These are phyloP conservation scores for Neosilurus mollespiculum DNA, from an alignment of 2,797 vertebrate species.

Conservation along the genomic window DNA sequence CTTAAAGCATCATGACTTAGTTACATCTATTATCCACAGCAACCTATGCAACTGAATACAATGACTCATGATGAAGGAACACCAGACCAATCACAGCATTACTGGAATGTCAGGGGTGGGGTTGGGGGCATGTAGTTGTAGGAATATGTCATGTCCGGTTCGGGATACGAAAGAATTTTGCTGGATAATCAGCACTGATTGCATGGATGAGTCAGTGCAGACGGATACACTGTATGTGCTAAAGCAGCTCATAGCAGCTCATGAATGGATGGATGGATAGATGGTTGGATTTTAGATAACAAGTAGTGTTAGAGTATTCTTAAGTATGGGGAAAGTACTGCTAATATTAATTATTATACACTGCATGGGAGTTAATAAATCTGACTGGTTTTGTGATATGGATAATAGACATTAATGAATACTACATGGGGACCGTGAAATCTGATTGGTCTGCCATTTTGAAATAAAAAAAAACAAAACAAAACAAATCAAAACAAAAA, in stretches of 20 bases:
- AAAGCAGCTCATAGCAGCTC: background rate
- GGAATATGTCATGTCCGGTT: background rate
- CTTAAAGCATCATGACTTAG: background rate
- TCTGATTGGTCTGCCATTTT: too few species aligned
- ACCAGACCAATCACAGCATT: background rate
- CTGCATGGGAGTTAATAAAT: too few species aligned
- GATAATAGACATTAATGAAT: too few species aligned
- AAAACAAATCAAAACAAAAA: too few species aligned
- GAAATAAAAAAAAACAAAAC: too few species aligned
- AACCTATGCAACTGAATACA: background rate
- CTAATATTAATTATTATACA: too few species aligned
- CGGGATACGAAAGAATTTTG: background rate
- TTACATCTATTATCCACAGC: background rate
- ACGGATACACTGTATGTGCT: background rate
- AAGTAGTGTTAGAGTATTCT: too few species aligned
- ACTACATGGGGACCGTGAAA: too few species aligned
- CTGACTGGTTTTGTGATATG: too few species aligned
- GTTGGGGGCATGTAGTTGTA: background rate
- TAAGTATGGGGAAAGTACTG: too few species aligned
- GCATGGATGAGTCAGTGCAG: slow-evolving; percentile 8
- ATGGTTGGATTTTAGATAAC: too few species aligned
- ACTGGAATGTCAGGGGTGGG: background rate
- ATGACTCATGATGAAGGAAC: background rate
- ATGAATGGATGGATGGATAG: too few species aligned
- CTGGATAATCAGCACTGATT: slow-evolving; percentile 3